Evolutionary conservation across 2,888 invertebrate species (phyloP), one percentile per base, ranked within the genome.

Genomic region (Euproctis similis): DNA sequence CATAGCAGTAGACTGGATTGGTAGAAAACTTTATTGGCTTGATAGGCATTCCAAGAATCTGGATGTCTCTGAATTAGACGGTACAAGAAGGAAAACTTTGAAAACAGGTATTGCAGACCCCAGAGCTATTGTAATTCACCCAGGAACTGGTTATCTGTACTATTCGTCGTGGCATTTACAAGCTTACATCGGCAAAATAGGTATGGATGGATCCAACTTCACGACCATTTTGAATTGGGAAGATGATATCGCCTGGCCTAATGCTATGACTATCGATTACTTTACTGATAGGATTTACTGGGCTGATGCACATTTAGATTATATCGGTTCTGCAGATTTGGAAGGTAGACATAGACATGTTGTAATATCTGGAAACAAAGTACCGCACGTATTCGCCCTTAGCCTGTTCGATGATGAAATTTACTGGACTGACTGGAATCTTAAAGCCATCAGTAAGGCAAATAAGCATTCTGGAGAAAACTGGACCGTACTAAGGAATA

Each of bases 371-470:
- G 95, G 95, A 0, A 71, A 85, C 2, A 84, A 89, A 25, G 97
- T 98, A 1, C 98, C 98, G 0, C 98, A 99, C 67, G 96, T 98
- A 0, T 99, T 97, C 57, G 97, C 98, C 0, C 82, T 99, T 23
- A 91, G 94, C 6, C 87, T 98, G 0, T 98, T 99, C 66, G 98
- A 98, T 58, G 97, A 98, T 55, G 91, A 87, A 51, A 87, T 95
- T 10, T 99, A 92, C 77, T 99, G 98, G 97, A 96, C 97, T 1
- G 99, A 99, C 67, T 99, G 99, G 98, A 98, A 98, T 68, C 77
- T 96, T 26, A 97, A 97, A 67, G 94, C 94, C 0, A 93, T 99
- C 29, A 90, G 92, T 45, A 89, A 92, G 49, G 97, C 97, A 0
- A 92, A 97, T 59, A 99, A 98, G 70, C 97, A 95, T 69, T 93